Evolutionary conservation across 2,113 vertebrate genomes (phyloP).

Genomic region (Nycticryphes semicollaris): DNA sequence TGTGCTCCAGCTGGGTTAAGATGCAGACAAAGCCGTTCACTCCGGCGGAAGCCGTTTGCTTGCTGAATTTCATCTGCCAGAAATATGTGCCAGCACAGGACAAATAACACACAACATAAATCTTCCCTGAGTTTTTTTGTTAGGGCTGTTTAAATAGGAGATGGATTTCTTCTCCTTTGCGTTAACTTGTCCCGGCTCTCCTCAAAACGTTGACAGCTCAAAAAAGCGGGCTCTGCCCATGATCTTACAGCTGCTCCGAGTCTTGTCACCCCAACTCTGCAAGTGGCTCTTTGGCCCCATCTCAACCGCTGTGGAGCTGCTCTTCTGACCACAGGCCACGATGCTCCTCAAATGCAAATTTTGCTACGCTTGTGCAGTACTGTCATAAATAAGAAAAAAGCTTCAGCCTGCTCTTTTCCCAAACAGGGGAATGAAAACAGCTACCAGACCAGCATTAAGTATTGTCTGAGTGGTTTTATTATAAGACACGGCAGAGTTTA

Average conservation of each 20-base stretch:
- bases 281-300: background rate
- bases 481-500: background rate
- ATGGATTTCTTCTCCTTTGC: background rate
- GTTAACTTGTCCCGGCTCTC: background rate
- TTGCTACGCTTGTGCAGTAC: background rate
- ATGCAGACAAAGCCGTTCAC: background rate
- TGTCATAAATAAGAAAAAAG: background rate
- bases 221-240: background rate
- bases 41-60: background rate
- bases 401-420: background rate
- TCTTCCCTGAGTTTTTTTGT: background rate
- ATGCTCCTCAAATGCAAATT: background rate
- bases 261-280: background rate
- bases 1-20: background rate
- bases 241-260: background rate
- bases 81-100: background rate
- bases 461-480: background rate
- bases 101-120: background rate
- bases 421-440: background rate
- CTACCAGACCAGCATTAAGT: background rate
- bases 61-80: background rate
- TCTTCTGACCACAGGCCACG: background rate
- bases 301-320: background rate
- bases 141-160: background rate
- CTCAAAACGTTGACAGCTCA: background rate